These are phyloP conservation scores for Ceraclea dissimilis DNA, from an alignment of 2,888 invertebrate genomes.

Conservation along the genomic window DNA sequence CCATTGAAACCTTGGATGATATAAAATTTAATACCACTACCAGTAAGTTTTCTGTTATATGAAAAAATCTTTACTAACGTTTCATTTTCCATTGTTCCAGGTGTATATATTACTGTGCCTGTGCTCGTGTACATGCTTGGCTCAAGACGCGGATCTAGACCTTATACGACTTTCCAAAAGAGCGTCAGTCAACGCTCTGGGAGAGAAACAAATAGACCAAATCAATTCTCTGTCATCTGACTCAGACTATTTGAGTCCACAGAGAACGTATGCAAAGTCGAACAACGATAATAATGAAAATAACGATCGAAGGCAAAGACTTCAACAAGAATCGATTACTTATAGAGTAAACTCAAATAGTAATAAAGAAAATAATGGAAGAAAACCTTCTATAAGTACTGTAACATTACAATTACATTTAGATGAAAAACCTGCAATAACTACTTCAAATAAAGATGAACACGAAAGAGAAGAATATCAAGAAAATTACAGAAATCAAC, in stretches of 20 bases:
- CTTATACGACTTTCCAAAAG: constrained; percentile 38
- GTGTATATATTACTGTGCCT: constrained; percentile 42
- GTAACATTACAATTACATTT: constrained; percentile 36
- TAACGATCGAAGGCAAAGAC: not conserved
- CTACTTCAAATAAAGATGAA: constrained; percentile 7
- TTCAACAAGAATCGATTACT: not conserved
- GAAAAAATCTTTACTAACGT: no score
- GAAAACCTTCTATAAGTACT: constrained; percentile 35
- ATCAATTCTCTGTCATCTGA: not conserved
- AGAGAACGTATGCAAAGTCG: not conserved
- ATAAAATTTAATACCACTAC: no score
- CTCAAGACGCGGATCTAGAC: constrained; percentile 42
- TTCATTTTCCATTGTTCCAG: constrained; percentile 30
- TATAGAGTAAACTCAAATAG: not conserved
- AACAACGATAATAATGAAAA: not conserved
- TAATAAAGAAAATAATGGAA: not conserved
- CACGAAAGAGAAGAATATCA: not conserved
- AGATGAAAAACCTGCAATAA: constrained; percentile 28
- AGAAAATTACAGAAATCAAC: not conserved
- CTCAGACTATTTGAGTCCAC: not conserved
- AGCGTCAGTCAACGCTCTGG: constrained; percentile 28
- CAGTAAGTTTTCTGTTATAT: no score
- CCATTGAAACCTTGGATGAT: no score
- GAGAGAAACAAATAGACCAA: not conserved
- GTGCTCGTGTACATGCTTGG: constrained; percentile 32